Evolutionary conservation across 2,888 invertebrate genomes (phyloP).

Genomic region (Bembecia ichneumoniformis): DNA sequence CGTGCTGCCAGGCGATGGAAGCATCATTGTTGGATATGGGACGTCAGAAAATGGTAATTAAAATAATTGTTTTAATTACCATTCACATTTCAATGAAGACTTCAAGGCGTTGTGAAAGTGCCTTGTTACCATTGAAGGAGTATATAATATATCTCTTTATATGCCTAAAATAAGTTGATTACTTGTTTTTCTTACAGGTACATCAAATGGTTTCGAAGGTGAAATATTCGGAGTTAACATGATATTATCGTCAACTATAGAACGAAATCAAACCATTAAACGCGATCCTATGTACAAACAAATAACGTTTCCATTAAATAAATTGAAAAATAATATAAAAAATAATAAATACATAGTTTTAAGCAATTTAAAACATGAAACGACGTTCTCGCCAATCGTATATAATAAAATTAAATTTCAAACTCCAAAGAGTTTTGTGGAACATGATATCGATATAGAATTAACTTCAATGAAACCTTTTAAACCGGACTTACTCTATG

Average conservation of each 20-base stretch:
- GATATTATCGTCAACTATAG: conserved; percentile 72
- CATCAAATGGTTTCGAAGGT: conserved; percentile 78
- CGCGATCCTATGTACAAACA: conserved; percentile 34
- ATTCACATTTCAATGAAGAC: too few relatives aligned
- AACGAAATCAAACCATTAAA: conserved; percentile 42
- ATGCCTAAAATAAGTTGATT: not conserved
- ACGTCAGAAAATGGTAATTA: conserved; percentile 74
- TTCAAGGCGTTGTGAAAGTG: too few relatives aligned
- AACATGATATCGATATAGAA: conserved; percentile 29
- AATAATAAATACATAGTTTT: conserved; percentile 38
- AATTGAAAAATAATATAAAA: conserved; percentile 24
- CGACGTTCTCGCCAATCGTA: conserved; percentile 13
- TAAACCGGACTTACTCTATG: conserved; percentile 13
- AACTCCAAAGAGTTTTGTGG: conserved; percentile 28
- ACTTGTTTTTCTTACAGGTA: conserved; percentile 38
- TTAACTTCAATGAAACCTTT: conserved; percentile 12
- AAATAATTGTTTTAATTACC: not conserved
- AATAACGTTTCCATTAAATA: conserved; percentile 38
- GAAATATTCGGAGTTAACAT: conserved; percentile 78
- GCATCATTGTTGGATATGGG: conserved; percentile 79
- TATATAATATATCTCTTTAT: too few relatives aligned
- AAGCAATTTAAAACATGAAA: conserved; percentile 37
- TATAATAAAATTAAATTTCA: conserved; percentile 22
- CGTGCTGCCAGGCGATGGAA: conserved; percentile 73
- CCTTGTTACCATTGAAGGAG: too few relatives aligned